Evolutionary conservation across 2,797 vertebrate genomes (phyloP), one percentile per base, ranked within the genome.

Genomic region (Poeciliopsis infans): DNA sequence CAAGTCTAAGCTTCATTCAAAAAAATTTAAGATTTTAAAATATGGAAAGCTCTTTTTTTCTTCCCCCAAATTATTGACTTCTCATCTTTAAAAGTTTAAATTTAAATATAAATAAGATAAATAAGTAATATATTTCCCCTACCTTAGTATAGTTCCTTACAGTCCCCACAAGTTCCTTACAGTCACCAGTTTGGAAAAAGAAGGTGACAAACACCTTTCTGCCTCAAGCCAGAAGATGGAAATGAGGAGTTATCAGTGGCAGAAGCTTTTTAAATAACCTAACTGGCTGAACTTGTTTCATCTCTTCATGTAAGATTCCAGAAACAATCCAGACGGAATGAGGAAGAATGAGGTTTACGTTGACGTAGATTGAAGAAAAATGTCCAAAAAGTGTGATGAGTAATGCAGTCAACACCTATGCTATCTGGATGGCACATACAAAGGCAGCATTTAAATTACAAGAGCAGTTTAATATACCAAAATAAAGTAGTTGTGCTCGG

Each of bases 251-350:
- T 61, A 8, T 72, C 39, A 53, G 11, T 76, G 74, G n/a, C 4
- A 4, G 18, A 33, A 33, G 49, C 7, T 71, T 87, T 82, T 92
- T 72, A 72, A 57, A 68, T 16, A 4, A 74, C 72, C 36, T 12
- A 86, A 87, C 88, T 84, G 70, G 91, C 25, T 46, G 7, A 46
- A 88, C 89, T 80, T 76, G 92, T 91, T 91, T 70, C 74, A 11
- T 36, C 59, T 77, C 23, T 68, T 77, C 74, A 47, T 66, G 76
- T 55, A n/a, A 53, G 73, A 45, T 13, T 1, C 72, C 51, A 43
- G 23, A 33, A 8, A 4, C 47, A 12, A 16, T 20, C 4, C 7
- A 18, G 5, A 70, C 1, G 11, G 5, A 4, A n/a, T 39, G 49
- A 53, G 68, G n/a, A 69, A 49, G 64, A 47, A 39, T 15, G 15